phyloP scores from a whole-genome alignment of 2,113 vertebrate species.

The Gallinago undulata region DNA sequence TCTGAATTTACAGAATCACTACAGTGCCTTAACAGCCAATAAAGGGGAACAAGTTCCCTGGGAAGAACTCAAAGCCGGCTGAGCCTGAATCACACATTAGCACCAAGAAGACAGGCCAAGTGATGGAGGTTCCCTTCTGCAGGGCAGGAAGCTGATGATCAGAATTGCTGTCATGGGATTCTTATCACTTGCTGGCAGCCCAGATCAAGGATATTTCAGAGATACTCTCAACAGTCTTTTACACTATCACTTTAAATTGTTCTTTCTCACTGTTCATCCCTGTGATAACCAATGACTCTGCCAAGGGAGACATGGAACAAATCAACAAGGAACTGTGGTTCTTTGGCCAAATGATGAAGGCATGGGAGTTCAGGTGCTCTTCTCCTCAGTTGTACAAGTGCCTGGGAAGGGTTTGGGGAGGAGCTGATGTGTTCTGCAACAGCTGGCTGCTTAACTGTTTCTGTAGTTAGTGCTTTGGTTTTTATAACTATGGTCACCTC shows the following conservation, averaged over 20 bases:
- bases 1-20: not conserved
- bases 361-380: not conserved
- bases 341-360: not conserved
- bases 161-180: not conserved
- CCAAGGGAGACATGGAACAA: not conserved
- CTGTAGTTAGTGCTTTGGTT: not conserved
- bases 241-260: not conserved
- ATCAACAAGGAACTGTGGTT: accelerated
- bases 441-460: not conserved
- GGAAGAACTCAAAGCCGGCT: not conserved
- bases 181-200: not conserved
- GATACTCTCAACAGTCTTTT: not conserved
- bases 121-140: not conserved
- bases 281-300: not conserved
- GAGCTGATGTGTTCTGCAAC: not conserved
- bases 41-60: not conserved
- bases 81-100: not conserved
- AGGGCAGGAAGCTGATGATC: not conserved
- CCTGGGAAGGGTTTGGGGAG: not conserved
- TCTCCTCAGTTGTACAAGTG: not conserved
- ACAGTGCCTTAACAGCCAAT: not conserved
- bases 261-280: not conserved
- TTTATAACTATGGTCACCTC: not conserved
- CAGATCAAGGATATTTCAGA: not conserved
- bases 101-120: not conserved